Percentiles rank a stretch among this genome's conserved stretches.
These are phyloP conservation scores for Neolamprologus cancellatus DNA, from an alignment of 2,113 vertebrate genomes.

Conservation along the genomic window DNA sequence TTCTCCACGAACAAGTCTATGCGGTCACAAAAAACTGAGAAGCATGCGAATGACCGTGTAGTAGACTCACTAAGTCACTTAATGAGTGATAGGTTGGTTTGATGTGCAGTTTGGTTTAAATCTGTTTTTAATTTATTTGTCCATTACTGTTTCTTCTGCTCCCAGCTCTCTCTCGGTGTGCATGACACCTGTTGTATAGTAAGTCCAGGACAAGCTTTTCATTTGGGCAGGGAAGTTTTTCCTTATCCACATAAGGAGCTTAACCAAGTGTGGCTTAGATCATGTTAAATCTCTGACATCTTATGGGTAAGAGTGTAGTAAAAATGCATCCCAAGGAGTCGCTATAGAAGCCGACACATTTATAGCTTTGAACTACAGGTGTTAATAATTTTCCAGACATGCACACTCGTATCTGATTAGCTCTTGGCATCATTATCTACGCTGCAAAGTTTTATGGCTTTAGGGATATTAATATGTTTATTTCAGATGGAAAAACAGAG, in stretches of 20 bases:
- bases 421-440: background rate
- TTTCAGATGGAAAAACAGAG: background rate
- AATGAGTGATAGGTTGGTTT: background rate
- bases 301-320: background rate
- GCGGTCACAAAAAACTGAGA: background rate
- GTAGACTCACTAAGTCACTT: background rate
- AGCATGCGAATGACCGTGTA: background rate
- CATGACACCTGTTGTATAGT: background rate
- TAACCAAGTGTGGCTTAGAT: background rate
- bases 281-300: background rate
- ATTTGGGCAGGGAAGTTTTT: background rate
- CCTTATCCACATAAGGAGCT: background rate
- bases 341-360: background rate
- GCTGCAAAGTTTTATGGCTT: background rate
- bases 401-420: background rate
- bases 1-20: background rate
- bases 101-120: background rate
- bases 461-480: background rate
- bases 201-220: background rate
- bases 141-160: background rate
- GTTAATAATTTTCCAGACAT: constrained; percentile 10
- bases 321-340: background rate
- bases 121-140: background rate
- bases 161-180: accelerated
- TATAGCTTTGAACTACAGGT: background rate